phyloP scores from a whole-genome alignment of 2,797 vertebrate species.

The Dendrocincla tyrannina region DNA sequence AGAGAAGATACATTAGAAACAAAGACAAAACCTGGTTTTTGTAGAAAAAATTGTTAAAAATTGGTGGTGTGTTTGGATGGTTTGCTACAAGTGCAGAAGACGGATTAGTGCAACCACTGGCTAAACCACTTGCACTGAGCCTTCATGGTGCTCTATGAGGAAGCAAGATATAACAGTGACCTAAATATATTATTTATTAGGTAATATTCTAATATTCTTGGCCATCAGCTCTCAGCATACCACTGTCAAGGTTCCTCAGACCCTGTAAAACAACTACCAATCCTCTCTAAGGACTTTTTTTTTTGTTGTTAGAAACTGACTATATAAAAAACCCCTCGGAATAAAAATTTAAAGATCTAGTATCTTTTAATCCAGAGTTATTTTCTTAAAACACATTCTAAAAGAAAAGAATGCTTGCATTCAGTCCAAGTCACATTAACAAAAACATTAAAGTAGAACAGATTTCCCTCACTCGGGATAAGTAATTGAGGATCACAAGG shows the following conservation, averaged over 20 bases:
- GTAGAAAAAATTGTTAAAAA: neutral
- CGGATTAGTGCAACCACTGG: neutral
- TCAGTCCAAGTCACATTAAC: slow-evolving; percentile 54
- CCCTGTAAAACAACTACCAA: neutral
- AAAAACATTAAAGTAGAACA: slow-evolving; percentile 55
- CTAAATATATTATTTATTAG: neutral
- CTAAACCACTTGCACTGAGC: neutral
- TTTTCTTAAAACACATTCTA: neutral
- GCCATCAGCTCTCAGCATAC: neutral
- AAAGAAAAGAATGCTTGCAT: slow-evolving; percentile 23
- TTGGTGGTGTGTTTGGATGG: neutral
- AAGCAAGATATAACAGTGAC: neutral
- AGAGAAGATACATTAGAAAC: neutral
- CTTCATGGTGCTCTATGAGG: neutral
- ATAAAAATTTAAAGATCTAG: slow-evolving; percentile 48
- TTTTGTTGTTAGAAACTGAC: neutral
- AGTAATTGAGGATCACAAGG: slow-evolving; percentile 62
- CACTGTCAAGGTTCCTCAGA: neutral
- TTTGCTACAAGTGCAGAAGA: neutral
- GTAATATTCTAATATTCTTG: neutral
- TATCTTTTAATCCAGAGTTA: slow-evolving; percentile 1
- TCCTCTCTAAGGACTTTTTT: neutral
- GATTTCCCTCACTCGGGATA: slow-evolving; percentile 37
- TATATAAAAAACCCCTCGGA: neutral
- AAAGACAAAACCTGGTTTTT: neutral